These are phyloP conservation scores for Aphelinus atriplicis DNA, from an alignment of 1,140 invertebrate genomes.

Conservation along the genomic window DNA sequence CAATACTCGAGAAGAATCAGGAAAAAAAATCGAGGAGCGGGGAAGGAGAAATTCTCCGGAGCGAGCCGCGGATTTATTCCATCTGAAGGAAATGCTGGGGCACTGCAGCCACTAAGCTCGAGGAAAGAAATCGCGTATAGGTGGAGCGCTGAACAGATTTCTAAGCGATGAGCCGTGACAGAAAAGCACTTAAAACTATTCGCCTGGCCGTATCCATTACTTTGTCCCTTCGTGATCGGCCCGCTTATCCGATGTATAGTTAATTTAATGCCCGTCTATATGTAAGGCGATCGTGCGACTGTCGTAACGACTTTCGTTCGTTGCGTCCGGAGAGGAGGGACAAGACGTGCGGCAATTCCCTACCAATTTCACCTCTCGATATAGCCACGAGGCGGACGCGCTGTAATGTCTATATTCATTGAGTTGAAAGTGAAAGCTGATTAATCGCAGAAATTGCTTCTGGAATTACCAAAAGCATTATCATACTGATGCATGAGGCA, in stretches of 20 bases:
- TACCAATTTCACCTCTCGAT: not conserved
- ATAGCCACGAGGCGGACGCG: not conserved
- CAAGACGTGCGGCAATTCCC: not conserved
- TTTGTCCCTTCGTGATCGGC: not conserved
- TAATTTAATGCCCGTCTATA: slow-evolving; percentile 16
- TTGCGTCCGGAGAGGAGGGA: slow-evolving; percentile 8
- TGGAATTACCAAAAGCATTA: no score
- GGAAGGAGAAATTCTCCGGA: not conserved
- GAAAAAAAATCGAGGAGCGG: not conserved
- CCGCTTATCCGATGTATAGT: slow-evolving; percentile 22
- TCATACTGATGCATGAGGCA: no score
- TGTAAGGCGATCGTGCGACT: slow-evolving; percentile 10
- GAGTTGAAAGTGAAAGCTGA: not conserved
- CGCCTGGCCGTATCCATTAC: slow-evolving; percentile 18
- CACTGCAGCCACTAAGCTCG: slow-evolving; percentile 13
- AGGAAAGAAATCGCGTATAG: slow-evolving; percentile 17
- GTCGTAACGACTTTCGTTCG: slow-evolving; percentile 24
- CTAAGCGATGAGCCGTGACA: slow-evolving; percentile 36
- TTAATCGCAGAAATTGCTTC: not conserved
- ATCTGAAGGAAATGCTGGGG: not conserved
- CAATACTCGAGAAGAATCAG: not conserved
- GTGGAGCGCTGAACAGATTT: slow-evolving; percentile 27
- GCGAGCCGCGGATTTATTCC: not conserved
- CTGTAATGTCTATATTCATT: slow-evolving; percentile 9
- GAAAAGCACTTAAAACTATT: slow-evolving; percentile 38